These are phyloP conservation scores for Styela clava DNA, from an alignment of 23 tunicate species.

Conservation along the genomic window DNA sequence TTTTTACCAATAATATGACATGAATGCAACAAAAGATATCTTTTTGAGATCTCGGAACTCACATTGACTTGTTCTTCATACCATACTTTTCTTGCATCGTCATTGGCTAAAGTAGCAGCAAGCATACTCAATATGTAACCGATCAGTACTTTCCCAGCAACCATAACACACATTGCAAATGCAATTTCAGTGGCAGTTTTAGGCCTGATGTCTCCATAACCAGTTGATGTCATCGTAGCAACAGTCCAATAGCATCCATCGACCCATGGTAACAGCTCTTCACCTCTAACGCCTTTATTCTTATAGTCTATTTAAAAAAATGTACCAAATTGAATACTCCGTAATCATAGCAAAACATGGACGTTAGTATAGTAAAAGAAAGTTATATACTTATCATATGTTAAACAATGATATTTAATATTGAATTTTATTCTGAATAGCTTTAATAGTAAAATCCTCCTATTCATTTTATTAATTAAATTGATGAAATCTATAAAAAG, in stretches of 20 bases:
- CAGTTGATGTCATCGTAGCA: slow-evolving; percentile 86
- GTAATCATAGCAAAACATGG: too few relatives aligned
- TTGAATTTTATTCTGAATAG: background rate
- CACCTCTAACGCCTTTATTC: slow-evolving; percentile 28
- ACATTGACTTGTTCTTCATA: slow-evolving; percentile 83
- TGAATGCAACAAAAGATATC: too few relatives aligned
- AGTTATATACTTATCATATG: background rate
- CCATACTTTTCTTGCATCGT: slow-evolving; percentile 76
- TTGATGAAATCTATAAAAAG: too few relatives aligned
- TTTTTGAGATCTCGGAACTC: too few relatives aligned
- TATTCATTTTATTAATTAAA: too few relatives aligned
- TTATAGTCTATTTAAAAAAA: slow-evolving; percentile 55
- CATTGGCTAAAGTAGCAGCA: slow-evolving; percentile 91
- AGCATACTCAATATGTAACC: slow-evolving; percentile 89
- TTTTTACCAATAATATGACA: too few relatives aligned
- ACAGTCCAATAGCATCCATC: slow-evolving; percentile 90
- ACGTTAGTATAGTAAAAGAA: background rate
- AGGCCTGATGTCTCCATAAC: slow-evolving; percentile 93
- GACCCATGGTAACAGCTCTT: slow-evolving; percentile 46
- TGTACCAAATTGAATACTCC: too few relatives aligned
- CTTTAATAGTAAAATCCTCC: too few relatives aligned
- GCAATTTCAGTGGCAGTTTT: slow-evolving; percentile 61
- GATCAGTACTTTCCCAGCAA: slow-evolving; percentile 64
- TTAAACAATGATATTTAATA: background rate
- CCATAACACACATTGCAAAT: slow-evolving; percentile 63